Evolutionary conservation across 2,888 invertebrate species (phyloP).

Genomic region (Pristionchus fissidentatus): DNA sequence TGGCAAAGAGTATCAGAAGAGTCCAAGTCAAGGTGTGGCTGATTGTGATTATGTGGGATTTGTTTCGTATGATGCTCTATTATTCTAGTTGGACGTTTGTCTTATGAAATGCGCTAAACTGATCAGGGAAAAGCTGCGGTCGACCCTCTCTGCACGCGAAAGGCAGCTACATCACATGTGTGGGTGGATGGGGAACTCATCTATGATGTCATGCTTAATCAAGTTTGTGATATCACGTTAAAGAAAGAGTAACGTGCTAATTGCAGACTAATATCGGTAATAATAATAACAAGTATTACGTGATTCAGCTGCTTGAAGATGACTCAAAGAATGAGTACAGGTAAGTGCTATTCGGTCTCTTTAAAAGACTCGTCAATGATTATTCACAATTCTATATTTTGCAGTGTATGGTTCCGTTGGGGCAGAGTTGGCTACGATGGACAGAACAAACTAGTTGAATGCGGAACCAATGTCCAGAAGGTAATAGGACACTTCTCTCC

Average conservation of each 20-base stretch:
- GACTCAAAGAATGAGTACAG: conserved; percentile 75
- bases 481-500: not conserved
- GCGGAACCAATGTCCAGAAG: conserved; percentile 76
- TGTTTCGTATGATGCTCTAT: not conserved
- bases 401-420: conserved; percentile 79
- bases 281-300: conserved; percentile 80
- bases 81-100: not conserved
- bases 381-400: not conserved
- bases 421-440: conserved; percentile 78
- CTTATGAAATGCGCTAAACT: not conserved
- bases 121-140: conserved; percentile 76
- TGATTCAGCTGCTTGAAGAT: conserved; percentile 78
- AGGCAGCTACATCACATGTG: conserved; percentile 75
- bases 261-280: conserved; percentile 78
- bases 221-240: conserved; percentile 71
- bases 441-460: conserved; percentile 77
- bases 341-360: conserved; percentile 37
- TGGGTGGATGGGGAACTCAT: conserved; percentile 76
- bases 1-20: conserved; percentile 44
- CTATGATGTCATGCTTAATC: conserved; percentile 79
- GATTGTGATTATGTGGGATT: not conserved
- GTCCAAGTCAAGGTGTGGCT: conserved; percentile 28
- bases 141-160: conserved; percentile 75
- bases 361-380: not conserved
- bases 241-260: not conserved